phyloP scores from a whole-genome alignment of 2,888 invertebrate genomes.

The Lepetodrilus schrolli region DNA sequence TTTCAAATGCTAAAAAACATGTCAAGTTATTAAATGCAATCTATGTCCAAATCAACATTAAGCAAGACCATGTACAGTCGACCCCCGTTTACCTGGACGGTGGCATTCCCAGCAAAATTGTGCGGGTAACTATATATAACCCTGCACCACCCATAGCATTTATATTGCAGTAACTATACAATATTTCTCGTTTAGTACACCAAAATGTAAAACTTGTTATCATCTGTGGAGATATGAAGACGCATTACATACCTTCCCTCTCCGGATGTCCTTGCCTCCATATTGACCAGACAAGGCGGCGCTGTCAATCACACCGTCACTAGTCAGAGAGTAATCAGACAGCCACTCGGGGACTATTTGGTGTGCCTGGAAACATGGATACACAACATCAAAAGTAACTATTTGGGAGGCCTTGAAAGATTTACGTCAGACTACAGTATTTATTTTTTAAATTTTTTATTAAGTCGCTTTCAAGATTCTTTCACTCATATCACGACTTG shows the following conservation, averaged over 20 bases:
- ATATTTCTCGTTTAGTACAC: not conserved
- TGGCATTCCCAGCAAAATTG: too few relatives aligned
- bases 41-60: too few relatives aligned
- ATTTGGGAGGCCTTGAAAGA: too few relatives aligned
- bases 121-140: too few relatives aligned
- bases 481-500: too few relatives aligned
- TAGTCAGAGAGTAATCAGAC: slow-evolving; percentile 72
- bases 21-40: too few relatives aligned
- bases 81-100: too few relatives aligned
- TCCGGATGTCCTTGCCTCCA: slow-evolving; percentile 68
- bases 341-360: slow-evolving; percentile 89
- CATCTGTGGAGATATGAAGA: not conserved
- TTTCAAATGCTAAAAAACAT: too few relatives aligned
- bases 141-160: too few relatives aligned
- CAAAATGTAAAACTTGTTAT: not conserved
- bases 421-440: not conserved
- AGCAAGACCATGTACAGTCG: too few relatives aligned
- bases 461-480: too few relatives aligned
- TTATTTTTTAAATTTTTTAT: not conserved
- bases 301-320: slow-evolving; percentile 66
- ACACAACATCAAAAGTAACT: not conserved
- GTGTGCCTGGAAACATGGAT: slow-evolving; percentile 79
- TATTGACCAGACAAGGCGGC: slow-evolving; percentile 73
- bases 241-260: slow-evolving; percentile 31
- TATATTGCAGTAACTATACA: not conserved